A percentile compares a stretch with the other conserved stretches of the same genome.
These are phyloP conservation scores for Saccopteryx leptura DNA, from an alignment of 2,113 vertebrate species.

Conservation along the genomic window DNA sequence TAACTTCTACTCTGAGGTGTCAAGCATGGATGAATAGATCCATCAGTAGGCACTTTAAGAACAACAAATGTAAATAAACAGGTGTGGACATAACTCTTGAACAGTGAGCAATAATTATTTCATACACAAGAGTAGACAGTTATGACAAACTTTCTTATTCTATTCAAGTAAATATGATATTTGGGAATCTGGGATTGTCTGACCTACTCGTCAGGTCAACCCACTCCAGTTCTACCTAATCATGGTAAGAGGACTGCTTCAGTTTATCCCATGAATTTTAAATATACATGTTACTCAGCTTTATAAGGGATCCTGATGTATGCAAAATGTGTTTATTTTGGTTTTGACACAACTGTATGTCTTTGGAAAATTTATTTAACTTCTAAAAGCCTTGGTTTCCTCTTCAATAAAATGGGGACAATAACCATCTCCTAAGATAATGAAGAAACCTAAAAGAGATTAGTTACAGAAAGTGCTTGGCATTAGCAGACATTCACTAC, in stretches of 20 bases:
- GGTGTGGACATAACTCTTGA: slow-evolving; percentile 75
- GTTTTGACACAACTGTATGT: not conserved
- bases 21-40: slow-evolving; percentile 84
- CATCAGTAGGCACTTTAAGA: slow-evolving; percentile 83
- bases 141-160: slow-evolving; percentile 81
- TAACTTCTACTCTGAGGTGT: slow-evolving; percentile 79
- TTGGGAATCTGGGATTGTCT: slow-evolving; percentile 63
- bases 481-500: not conserved
- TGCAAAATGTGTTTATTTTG: slow-evolving; percentile 46
- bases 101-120: slow-evolving; percentile 77
- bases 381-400: not conserved
- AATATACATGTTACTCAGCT: slow-evolving; percentile 24
- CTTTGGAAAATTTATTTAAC: slow-evolving; percentile 44
- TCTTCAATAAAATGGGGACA: slow-evolving; percentile 35
- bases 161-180: slow-evolving; percentile 64
- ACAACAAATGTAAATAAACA: slow-evolving; percentile 81
- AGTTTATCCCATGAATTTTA: slow-evolving; percentile 50
- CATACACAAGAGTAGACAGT: slow-evolving; percentile 69
- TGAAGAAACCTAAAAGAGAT: slow-evolving; percentile 32
- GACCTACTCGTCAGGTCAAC: slow-evolving; percentile 25
- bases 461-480: slow-evolving; percentile 23
- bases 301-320: slow-evolving; percentile 31
- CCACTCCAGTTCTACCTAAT: slow-evolving; percentile 47
- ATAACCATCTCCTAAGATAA: slow-evolving; percentile 52
- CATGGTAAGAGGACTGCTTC: not conserved